Evolutionary conservation across 2,113 vertebrate genomes (phyloP), one percentile per base, ranked within the genome.

Genomic region (Gorilla gorilla): DNA sequence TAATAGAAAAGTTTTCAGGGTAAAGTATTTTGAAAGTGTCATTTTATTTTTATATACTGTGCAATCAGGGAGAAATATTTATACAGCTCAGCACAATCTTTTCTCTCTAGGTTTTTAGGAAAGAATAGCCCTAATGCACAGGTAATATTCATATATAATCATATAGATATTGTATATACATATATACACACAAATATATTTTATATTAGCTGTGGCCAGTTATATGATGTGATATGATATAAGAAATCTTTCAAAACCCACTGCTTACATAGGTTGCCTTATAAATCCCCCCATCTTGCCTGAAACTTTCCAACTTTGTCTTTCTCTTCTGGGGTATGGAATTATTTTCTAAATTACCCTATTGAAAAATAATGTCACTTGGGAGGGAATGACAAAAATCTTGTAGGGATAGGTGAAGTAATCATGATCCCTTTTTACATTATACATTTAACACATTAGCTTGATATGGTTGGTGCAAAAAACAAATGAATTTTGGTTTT

Each of bases 1-100:
- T 97, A 97, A 98, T 96, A 98, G 93, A 97, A 98, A 98, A 98
- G 97, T 98, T 98, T 98, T 97, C 94, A 93, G 73, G 38, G 50
- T 75, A 96, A 96, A 97, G 85, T 89, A 96, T 97, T 97, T 96
- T 94, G 81, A 97, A 97, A 97, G 73, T 95, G 85, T 96, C 94
- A 93, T 98, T 97, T 98, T 94, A 97, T 97, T 96, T 97, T 97
- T 97, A 98, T 96, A 70, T 57, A 94, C 30, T 55, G 61, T 88
- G 73, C 27, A 90, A 97, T 94, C 86, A 96, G 72, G 85, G 48
- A 96, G 80, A 97, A 90, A 97, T 95, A 96, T 97, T 95, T 96
- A 90, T 89, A 79, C 6, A 96, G 61, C 66, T 88, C 52, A 94
- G 32, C 22, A 55, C 25, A 68, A 43, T 85, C 43, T 96, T 90